Conservation (phyloP, 2,888 invertebrate species). For the Chironomus riparius region DNA sequence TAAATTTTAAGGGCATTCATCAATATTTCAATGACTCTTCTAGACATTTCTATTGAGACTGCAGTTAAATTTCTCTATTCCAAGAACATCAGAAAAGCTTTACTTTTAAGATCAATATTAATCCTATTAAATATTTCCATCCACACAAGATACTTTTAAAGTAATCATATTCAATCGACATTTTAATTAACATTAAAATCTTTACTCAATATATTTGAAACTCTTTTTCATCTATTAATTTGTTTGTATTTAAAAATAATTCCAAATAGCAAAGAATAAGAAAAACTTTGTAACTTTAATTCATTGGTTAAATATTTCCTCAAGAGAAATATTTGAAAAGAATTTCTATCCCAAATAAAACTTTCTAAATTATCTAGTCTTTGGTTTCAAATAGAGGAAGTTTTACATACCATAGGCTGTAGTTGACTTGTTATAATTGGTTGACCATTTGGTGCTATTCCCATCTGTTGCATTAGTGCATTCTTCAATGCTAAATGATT, state of each 20-base stretch:
- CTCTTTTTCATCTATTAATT: too few relatives aligned
- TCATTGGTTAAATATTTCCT: slow-evolving; percentile 1
- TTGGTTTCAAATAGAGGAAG: neutral
- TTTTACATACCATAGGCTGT: slow-evolving; percentile 78
- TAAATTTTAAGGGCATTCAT: too few relatives aligned
- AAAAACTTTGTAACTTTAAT: neutral
- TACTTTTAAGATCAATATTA: neutral
- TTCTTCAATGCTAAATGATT: slow-evolving; percentile 99
- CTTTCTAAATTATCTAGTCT: neutral
- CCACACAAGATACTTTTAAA: too few relatives aligned
- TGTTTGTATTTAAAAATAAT: too few relatives aligned
- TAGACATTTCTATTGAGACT: too few relatives aligned
- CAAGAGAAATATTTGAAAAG: neutral
- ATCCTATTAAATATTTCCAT: neutral
- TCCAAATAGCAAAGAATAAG: neutral
- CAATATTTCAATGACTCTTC: too few relatives aligned
- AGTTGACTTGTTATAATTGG: slow-evolving; percentile 86
- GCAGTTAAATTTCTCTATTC: too few relatives aligned
- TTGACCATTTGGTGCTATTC: slow-evolving; percentile 76
- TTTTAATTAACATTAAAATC: too few relatives aligned
- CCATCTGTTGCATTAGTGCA: slow-evolving; percentile 95
- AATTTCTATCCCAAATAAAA: neutral
- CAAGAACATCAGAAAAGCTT: too few relatives aligned
- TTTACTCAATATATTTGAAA: too few relatives aligned
- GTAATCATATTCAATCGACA: too few relatives aligned